Evolutionary conservation across 2,797 vertebrate genomes (phyloP).

Genomic region (Dipus sagitta): DNA sequence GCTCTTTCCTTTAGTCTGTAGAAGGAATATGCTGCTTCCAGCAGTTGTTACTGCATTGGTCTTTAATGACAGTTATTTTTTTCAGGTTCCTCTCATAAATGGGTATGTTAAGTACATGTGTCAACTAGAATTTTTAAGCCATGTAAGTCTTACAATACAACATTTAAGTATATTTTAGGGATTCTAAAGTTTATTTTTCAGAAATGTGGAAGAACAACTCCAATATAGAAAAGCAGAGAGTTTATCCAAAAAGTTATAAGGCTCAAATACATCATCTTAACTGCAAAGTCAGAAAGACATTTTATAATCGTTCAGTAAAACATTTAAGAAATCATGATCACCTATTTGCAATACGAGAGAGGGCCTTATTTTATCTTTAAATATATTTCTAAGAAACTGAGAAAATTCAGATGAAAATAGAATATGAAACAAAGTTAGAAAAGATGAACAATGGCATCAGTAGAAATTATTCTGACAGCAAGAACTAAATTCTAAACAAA

Average conservation of each 20-base stretch:
- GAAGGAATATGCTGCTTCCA: slow-evolving; percentile 47
- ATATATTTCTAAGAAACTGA: slow-evolving; percentile 23
- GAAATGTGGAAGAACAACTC: slow-evolving; percentile 32
- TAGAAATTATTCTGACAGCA: slow-evolving; percentile 17
- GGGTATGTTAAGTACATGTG: slow-evolving; percentile 57
- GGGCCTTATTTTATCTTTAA: slow-evolving; percentile 19
- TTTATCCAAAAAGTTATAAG: slow-evolving; percentile 43
- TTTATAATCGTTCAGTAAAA: slow-evolving; percentile 19
- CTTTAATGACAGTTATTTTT: slow-evolving; percentile 52
- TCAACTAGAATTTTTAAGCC: slow-evolving; percentile 42
- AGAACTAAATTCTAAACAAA: neutral
- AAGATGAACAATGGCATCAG: neutral
- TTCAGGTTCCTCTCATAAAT: slow-evolving; percentile 51
- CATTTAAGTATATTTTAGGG: slow-evolving; percentile 32
- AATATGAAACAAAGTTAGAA: slow-evolving; percentile 31
- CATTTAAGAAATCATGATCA: slow-evolving; percentile 28
- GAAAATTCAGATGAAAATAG: slow-evolving; percentile 44
- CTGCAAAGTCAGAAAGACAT: neutral
- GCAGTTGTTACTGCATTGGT: slow-evolving; percentile 48
- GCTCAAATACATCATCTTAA: slow-evolving; percentile 13
- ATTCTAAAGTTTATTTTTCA: slow-evolving; percentile 54
- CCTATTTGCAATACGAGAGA: slow-evolving; percentile 17
- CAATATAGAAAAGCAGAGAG: neutral
- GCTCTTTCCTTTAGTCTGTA: slow-evolving; percentile 38
- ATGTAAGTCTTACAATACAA: slow-evolving; percentile 21